These are phyloP conservation scores for Chanos chanos DNA, from an alignment of 2,797 vertebrate genomes.

Conservation along the genomic window DNA sequence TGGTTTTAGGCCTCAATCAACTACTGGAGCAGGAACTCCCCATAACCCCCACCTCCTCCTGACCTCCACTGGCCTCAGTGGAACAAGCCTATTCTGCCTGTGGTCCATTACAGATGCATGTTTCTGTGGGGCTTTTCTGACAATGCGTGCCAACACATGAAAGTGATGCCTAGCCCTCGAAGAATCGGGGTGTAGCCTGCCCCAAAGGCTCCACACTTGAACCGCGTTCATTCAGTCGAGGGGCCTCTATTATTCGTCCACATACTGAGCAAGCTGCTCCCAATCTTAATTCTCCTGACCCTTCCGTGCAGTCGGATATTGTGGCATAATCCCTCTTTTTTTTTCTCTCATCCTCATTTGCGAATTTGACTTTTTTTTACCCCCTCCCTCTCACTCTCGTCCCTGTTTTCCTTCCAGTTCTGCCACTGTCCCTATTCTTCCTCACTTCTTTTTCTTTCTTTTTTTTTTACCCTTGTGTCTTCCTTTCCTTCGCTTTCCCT, in stretches of 20 bases:
- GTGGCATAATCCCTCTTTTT: slow-evolving; percentile 79
- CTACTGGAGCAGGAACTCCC: too few species aligned
- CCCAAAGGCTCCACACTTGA: slow-evolving; percentile 71
- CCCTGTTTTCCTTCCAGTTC: slow-evolving; percentile 22
- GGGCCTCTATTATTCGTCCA: slow-evolving; percentile 71
- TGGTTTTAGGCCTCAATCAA: too few species aligned
- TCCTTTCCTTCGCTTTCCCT: slow-evolving; percentile 63
- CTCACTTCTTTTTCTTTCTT: neutral
- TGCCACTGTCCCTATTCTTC: neutral
- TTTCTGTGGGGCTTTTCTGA: slow-evolving; percentile 32
- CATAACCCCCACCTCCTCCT: too few species aligned
- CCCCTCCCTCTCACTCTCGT: slow-evolving; percentile 67
- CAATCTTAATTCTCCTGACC: slow-evolving; percentile 77
- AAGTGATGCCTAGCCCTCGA: slow-evolving; percentile 61
- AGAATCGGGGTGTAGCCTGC: slow-evolving; percentile 57
- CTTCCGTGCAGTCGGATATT: slow-evolving; percentile 77
- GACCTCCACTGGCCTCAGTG: too few species aligned
- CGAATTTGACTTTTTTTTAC: slow-evolving; percentile 61
- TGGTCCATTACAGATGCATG: slow-evolving; percentile 39
- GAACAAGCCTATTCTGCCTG: slow-evolving; percentile 48
- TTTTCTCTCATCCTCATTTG: too few species aligned
- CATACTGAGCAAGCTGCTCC: slow-evolving; percentile 72
- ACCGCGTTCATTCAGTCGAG: slow-evolving; percentile 69
- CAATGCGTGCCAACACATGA: slow-evolving; percentile 54
- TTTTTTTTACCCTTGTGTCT: slow-evolving; percentile 54